Conservation (phyloP, 2,888 invertebrate species). For the Eumerus sabulonum region DNA sequence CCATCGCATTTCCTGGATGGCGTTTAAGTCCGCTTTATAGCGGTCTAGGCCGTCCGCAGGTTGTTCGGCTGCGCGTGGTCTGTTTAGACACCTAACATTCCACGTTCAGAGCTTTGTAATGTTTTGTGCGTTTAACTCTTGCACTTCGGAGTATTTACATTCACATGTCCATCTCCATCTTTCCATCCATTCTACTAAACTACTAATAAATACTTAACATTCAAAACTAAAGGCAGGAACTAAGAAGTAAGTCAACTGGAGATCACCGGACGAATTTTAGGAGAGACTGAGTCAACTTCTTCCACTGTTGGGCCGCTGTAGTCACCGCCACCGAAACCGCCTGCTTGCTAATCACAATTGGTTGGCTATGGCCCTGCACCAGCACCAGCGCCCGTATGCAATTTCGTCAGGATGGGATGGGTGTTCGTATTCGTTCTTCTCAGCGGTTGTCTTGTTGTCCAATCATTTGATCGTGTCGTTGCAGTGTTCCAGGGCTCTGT, state of each 20-base stretch:
- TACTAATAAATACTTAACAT: no score
- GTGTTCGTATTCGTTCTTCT: constrained; percentile 86
- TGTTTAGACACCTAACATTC: no score
- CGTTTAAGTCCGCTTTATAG: no score
- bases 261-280: neutral
- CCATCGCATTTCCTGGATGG: no score
- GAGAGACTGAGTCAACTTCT: constrained; percentile 71
- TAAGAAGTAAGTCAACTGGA: neutral
- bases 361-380: constrained; percentile 79
- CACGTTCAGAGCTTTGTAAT: no score
- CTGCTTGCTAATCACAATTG: constrained; percentile 80
- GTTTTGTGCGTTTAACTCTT: no score
- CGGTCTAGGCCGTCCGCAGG: no score
- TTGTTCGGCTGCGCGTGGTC: no score
- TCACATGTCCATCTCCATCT: no score
- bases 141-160: no score
- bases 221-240: no score
- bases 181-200: no score
- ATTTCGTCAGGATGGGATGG: constrained; percentile 80
- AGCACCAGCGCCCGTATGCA: constrained; percentile 78
- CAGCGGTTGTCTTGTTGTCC: constrained; percentile 87
- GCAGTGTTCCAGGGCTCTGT: constrained; percentile 83
- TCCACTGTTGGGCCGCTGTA: constrained; percentile 75
- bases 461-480: constrained; percentile 85
- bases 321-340: constrained; percentile 79